A percentile compares a stretch with the other conserved stretches of the same genome.
phyloP scores from a whole-genome alignment of 1,140 invertebrate species.

The Campoletis sonorensis region DNA sequence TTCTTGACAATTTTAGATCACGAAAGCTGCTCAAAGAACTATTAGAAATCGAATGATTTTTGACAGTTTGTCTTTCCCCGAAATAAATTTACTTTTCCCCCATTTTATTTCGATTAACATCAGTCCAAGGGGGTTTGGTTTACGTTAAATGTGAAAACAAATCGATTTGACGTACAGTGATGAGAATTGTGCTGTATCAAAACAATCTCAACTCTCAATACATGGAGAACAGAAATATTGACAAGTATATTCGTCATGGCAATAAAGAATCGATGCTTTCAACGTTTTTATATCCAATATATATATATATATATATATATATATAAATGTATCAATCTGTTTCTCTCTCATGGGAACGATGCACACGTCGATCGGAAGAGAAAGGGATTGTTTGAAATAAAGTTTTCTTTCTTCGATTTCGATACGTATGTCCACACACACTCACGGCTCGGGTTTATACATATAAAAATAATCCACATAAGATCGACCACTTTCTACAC shows the following conservation, averaged over 20 bases:
- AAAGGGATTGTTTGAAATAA: background rate
- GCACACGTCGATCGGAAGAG: background rate
- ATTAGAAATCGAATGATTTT: too few relatives aligned
- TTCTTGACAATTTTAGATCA: too few relatives aligned
- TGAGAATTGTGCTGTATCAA: background rate
- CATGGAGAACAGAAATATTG: background rate
- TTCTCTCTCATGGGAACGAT: background rate
- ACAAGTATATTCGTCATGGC: conserved; percentile 10
- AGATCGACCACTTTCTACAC: background rate
- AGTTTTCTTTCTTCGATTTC: background rate
- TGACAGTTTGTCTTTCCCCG: too few relatives aligned
- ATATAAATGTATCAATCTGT: conserved; percentile 20
- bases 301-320: background rate
- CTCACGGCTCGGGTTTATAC: too few relatives aligned
- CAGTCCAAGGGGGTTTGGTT: too few relatives aligned
- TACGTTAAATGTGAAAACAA: too few relatives aligned
- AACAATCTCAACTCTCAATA: conserved; percentile 7
- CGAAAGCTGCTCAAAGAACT: too few relatives aligned
- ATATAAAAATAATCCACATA: too few relatives aligned
- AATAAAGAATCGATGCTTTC: background rate
- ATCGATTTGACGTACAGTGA: too few relatives aligned
- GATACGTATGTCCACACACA: background rate
- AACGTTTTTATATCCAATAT: background rate
- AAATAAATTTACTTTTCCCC: too few relatives aligned
- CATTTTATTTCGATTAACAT: too few relatives aligned